Conservation (phyloP, 2,797 vertebrate genomes). For the Nothura maculosa region DNA sequence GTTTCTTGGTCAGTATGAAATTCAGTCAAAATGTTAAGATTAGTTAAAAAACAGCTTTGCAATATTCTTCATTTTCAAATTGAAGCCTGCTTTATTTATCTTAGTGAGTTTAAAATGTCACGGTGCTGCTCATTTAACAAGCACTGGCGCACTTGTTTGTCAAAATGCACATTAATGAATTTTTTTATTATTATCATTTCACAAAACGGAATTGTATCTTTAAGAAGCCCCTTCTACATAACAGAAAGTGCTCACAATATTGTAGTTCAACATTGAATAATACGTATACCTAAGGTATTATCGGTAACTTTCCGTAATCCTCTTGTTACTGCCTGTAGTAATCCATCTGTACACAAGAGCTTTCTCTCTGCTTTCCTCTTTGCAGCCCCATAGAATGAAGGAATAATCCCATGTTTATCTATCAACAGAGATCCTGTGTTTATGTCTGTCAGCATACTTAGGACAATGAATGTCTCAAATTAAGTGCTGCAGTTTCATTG, state of each 20-base stretch:
- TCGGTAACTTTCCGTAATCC: background rate
- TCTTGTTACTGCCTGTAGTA: background rate
- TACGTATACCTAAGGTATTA: rapidly evolving
- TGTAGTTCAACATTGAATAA: background rate
- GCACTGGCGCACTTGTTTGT: background rate
- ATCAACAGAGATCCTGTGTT: background rate
- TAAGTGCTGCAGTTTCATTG: background rate
- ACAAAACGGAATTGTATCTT: background rate
- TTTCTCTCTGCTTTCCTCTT: background rate
- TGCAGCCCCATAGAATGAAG: background rate
- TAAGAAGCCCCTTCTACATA: background rate
- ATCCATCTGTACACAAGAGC: rapidly evolving
- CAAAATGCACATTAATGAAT: background rate
- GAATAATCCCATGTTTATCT: background rate
- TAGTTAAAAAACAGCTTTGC: background rate
- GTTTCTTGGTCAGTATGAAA: background rate
- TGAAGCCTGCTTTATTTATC: background rate
- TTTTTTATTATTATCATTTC: background rate
- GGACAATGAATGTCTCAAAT: background rate
- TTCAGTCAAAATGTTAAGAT: background rate
- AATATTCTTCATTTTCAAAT: background rate
- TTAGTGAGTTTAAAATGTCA: background rate
- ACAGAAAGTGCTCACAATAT: background rate
- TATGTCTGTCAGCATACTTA: background rate
- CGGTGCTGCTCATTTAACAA: background rate